Base-by-base conservation (phyloP, 2,888 invertebrate genomes). In the Tridacna crocea region DNA sequence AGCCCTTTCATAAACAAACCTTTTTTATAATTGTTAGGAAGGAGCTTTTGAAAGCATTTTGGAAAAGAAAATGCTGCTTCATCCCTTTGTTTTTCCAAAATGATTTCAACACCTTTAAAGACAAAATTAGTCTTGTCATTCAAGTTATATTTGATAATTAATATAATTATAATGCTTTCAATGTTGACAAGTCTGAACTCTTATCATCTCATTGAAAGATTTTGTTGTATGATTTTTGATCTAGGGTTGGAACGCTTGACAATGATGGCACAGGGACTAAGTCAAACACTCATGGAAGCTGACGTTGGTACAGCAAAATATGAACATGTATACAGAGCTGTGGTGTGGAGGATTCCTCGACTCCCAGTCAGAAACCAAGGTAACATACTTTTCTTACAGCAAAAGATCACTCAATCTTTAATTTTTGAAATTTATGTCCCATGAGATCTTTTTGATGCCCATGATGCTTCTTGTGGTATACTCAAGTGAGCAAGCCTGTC, bases 321-420 rank as follows among this genome's bases (percentile, higher is more conserved):
- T 95, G 99, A 99, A 95, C 99, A 99, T 95, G 98, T 99, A 93
- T 99, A 99, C 95, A 96, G 98, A 87, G 97, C 99, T 80, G 98
- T 99, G 91, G 99, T 99, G 48, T 99, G 99, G 99, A 96, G 99
- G 90, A 99, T 99, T 96, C 97, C 98, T 13, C 96, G 99, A 75
- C 96, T 99, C 91, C 99, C 99, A 77, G 99, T 99, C 95, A 98
- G 99, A 95, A 99, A 99, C 88, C 99, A 99, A 96, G 99, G 99
- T 98, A 94, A 88, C 68, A 13, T 27, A 8, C 17, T 66, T 10
- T 55, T 55, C 55, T 55, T 63, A 22, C n/a, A 19, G 19, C 19
- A 72, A 72, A 63, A 66, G 19, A 15, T 70, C 15, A 19, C 51
- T 61, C 55, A 2, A 36, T 36, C 36, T 8, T 36, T 36, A 55